A percentile compares a stretch with the other conserved stretches of the same genome.
These are phyloP conservation scores for Drosophila tsacasi DNA, from an alignment of 1,140 invertebrate genomes.

Conservation along the genomic window DNA sequence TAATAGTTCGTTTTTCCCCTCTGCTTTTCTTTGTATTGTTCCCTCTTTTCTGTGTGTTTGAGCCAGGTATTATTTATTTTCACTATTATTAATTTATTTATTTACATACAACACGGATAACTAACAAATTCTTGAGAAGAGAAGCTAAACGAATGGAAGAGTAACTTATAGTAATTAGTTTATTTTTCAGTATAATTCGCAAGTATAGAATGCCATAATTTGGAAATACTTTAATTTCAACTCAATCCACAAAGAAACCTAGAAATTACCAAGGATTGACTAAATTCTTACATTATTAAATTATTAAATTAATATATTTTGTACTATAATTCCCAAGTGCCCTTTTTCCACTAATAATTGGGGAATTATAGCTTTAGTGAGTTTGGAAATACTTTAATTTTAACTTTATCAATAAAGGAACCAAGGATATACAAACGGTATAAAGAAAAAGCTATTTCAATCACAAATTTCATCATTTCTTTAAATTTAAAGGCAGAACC, in stretches of 20 bases:
- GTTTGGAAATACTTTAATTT: background rate
- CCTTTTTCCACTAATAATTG: background rate
- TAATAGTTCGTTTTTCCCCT: slow-evolving; percentile 53
- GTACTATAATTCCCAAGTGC: background rate
- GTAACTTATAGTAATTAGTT: background rate
- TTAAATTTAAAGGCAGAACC: too few relatives aligned
- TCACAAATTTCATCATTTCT: background rate
- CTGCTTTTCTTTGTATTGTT: slow-evolving; percentile 3
- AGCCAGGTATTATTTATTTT: background rate
- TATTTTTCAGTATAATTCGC: background rate
- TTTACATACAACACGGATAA: background rate
- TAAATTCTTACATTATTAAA: too few relatives aligned
- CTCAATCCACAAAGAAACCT: too few relatives aligned
- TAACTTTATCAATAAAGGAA: too few relatives aligned
- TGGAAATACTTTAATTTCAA: too few relatives aligned
- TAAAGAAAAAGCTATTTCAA: background rate
- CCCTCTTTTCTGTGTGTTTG: background rate
- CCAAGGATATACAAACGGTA: background rate
- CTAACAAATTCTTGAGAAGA: background rate
- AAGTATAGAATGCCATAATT: too few relatives aligned
- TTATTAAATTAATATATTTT: too few relatives aligned
- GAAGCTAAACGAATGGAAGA: background rate
- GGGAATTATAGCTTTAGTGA: background rate
- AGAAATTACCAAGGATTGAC: background rate
- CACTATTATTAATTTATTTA: background rate